phyloP scores from a whole-genome alignment of 2,113 vertebrate genomes.

The Xerus inauris region DNA sequence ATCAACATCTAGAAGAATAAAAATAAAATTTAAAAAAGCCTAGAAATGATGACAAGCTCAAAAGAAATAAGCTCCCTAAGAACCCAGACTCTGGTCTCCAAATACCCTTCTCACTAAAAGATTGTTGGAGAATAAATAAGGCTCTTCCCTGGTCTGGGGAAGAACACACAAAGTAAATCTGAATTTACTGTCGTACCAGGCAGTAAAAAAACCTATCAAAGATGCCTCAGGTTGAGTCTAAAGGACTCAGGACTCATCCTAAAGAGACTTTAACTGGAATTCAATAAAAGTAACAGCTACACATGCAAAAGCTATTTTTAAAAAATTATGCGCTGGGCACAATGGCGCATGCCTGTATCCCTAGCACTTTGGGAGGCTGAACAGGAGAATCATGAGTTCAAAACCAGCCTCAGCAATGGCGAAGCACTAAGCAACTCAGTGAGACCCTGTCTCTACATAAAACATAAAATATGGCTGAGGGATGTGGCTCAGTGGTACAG shows the following conservation, averaged over 20 bases:
- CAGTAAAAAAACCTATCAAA: conserved; percentile 17
- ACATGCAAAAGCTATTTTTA: no score
- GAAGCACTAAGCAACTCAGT: no score
- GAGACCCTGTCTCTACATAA: no score
- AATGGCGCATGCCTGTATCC: no score
- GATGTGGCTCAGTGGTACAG: no score
- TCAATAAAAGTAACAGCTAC: neutral
- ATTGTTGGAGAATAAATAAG: neutral
- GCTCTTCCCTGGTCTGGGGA: neutral
- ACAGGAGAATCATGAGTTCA: no score
- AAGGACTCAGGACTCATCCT: neutral
- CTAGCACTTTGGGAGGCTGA: no score
- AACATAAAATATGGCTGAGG: no score
- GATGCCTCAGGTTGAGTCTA: neutral
- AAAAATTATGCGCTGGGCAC: no score
- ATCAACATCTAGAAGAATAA: no score
- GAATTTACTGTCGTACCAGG: neutral
- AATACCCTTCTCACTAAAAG: conserved; percentile 11
- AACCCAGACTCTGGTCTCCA: neutral
- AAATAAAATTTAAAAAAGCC: neutral
- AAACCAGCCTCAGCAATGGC: no score
- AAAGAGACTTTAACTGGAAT: neutral
- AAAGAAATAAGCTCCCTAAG: neutral
- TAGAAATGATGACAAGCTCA: conserved; percentile 41
- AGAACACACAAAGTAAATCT: neutral